Conservation (phyloP, 2,113 vertebrate genomes). For the human region DNA sequence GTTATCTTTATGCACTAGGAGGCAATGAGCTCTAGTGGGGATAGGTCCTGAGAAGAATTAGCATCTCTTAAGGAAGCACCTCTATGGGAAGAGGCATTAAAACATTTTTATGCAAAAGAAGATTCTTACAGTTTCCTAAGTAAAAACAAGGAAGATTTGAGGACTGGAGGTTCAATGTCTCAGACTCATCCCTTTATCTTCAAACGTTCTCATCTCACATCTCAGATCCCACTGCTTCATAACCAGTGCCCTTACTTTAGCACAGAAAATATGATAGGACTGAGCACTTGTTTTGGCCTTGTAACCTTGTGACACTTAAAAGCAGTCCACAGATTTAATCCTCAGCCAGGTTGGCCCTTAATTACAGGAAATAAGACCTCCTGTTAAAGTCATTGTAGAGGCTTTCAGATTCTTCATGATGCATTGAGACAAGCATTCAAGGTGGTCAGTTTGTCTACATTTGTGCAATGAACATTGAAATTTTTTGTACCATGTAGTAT, state of each 20-base stretch:
- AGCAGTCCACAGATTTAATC: background rate
- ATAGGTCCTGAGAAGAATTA: background rate
- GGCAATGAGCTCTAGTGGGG: too few species aligned
- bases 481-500: too few species aligned
- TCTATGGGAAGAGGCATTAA: background rate
- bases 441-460: background rate
- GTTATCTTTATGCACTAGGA: background rate
- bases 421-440: background rate
- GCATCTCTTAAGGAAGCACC: background rate
- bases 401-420: background rate
- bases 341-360: background rate
- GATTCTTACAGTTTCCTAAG: background rate
- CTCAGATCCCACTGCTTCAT: background rate
- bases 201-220: background rate
- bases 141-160: background rate
- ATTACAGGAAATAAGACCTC: background rate
- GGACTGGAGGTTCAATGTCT: background rate
- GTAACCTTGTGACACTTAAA: background rate
- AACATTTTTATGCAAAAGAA: background rate
- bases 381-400: background rate
- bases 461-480: background rate
- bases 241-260: background rate
- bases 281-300: background rate
- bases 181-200: background rate
- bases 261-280: background rate